Evolutionary conservation across 2,888 invertebrate species (phyloP).

Genomic region (Oscheius onirici): DNA sequence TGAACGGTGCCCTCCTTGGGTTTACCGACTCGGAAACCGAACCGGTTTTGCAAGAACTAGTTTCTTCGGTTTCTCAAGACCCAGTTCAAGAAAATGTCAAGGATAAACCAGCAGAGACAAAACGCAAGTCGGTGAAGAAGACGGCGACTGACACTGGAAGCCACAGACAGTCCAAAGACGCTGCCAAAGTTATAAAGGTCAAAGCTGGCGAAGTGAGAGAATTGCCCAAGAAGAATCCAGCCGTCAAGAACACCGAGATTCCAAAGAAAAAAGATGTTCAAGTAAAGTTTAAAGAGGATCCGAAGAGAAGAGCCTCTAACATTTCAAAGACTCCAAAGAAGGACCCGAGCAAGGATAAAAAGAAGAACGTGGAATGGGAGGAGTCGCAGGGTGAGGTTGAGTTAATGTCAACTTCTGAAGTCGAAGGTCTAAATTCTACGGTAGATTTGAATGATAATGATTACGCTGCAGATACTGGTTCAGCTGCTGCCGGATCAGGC

Average conservation of each 20-base stretch:
- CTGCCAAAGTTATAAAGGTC: conserved; percentile 1
- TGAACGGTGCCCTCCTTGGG: too few species aligned
- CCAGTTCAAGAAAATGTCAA: too few species aligned
- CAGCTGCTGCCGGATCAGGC: background rate
- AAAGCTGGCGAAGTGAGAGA: conserved; percentile 2
- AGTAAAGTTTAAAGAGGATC: background rate
- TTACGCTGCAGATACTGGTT: background rate
- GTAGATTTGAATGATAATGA: background rate
- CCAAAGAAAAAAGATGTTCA: background rate
- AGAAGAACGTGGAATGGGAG: background rate
- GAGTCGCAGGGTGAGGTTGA: conserved; percentile 14
- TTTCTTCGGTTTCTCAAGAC: too few species aligned
- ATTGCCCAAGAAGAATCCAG: background rate
- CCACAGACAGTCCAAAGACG: too few species aligned
- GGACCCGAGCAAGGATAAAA: background rate
- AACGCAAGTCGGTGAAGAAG: too few species aligned
- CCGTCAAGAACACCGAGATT: background rate
- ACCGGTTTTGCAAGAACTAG: too few species aligned
- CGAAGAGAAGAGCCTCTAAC: background rate
- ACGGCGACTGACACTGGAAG: too few species aligned
- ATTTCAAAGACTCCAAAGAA: background rate
- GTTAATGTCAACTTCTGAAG: background rate
- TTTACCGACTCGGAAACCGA: too few species aligned
- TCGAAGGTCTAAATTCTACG: background rate
- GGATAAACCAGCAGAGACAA: too few species aligned